These are phyloP conservation scores for Chloebia gouldiae DNA, from an alignment of 2,113 vertebrate genomes.

Conservation along the genomic window DNA sequence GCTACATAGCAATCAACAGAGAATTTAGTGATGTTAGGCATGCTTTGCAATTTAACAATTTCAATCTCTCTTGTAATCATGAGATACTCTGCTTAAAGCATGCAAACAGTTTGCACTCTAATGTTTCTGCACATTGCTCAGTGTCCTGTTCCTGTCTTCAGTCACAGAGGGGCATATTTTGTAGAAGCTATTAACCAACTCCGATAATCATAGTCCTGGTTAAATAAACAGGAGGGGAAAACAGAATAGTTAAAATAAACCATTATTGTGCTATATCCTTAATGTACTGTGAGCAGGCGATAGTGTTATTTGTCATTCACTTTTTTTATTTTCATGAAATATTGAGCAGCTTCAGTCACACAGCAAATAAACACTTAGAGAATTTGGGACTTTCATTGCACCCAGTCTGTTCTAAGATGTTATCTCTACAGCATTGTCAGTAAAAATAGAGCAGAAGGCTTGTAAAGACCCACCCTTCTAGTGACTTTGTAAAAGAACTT, in stretches of 20 bases:
- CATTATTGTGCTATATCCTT: background rate
- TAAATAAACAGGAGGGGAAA: background rate
- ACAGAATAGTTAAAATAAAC: background rate
- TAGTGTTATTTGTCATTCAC: constrained; percentile 6
- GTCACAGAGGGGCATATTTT: background rate
- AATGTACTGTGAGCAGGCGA: background rate
- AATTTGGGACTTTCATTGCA: background rate
- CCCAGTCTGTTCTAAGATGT: background rate
- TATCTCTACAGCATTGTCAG: background rate
- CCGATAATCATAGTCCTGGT: background rate
- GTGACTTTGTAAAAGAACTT: background rate
- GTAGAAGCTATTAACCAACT: background rate
- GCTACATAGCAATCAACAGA: background rate
- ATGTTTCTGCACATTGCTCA: background rate
- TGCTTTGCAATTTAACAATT: background rate
- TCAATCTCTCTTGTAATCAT: background rate
- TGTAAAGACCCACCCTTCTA: background rate
- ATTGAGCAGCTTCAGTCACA: background rate
- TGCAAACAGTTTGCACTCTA: background rate
- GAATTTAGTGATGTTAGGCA: background rate
- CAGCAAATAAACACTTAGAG: background rate
- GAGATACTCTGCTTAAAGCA: background rate
- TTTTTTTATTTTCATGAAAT: constrained; percentile 32
- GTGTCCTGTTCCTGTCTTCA: background rate
- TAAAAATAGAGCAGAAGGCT: background rate